Evolutionary conservation across 2,888 invertebrate species (phyloP), one percentile per base, ranked within the genome.

Genomic region (Apodemia mormo): DNA sequence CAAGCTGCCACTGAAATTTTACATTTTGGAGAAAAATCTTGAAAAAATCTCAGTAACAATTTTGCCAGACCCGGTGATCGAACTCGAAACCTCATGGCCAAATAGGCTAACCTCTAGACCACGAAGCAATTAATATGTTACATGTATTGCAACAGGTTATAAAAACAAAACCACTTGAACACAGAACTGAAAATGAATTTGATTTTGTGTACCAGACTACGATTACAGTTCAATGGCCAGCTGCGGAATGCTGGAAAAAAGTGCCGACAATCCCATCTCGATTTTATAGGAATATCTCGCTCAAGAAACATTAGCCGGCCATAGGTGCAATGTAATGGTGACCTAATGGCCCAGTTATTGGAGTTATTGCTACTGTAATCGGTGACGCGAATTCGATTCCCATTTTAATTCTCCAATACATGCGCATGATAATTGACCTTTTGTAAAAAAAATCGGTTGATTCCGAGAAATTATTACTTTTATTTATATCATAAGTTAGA

Each of bases 201-300:
- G 9, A 58, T 12, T 58, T 58, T 8, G 58, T 58, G n/a, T 2
- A 56, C 56, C n/a, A 56, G 56, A 3, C 6, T 10, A 56, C 56
- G 2, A 56, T 56, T 56, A 56, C 56, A 12, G 58, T 58, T 58
- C 58, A 58, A 58, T 58, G 58, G 3, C 58, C 58, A 58, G 58
- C 58, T 4, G 10, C 10, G 58, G 58, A 58, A 58, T 58, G 58
- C 29, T 30, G 1, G 30, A 10, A 58, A 58, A 58, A 58, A 58
- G 30, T 30, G 58, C 58, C 58, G 58, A 58, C 58, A 58, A 12
- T 58, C 29, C 58, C 30, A 58, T 58, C 58, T 58, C 58, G 58
- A 12, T 58, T 58, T 58, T 58, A 58, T 30, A 12, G 58, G 58
- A 29, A 58, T 30, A 58, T 58, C 58, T 58, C 30, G 30, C 22